Base-by-base conservation (phyloP, 2,888 invertebrate species). In the Diabrotica balteata region DNA sequence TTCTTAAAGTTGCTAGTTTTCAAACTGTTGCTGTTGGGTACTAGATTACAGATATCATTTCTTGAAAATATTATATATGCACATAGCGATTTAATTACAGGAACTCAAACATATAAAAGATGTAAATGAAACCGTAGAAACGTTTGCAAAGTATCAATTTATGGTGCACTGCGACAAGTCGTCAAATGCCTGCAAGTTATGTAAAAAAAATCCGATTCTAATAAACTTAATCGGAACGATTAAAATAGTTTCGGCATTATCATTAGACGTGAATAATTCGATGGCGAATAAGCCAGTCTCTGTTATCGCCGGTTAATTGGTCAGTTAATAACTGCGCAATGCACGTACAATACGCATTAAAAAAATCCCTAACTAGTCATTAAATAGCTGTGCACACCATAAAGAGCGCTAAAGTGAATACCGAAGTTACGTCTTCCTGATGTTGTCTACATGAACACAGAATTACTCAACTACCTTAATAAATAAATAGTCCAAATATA, bases 241-340 rank as follows among this genome's bases (percentile, higher is more conserved):
- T 55, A 57, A 57, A 57, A 57, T 45, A 7, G 17, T 45, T 11
- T 17, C n/a, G 55, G 17, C 43, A 57, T 57, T 11, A 57, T 57
- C 45, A 57, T 57, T 57, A 45, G 45, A 8, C 44, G 10, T 44
- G 45, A 57, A 45, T 57, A 57, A 57, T 57, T 57, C 17, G 43
- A 57, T 57, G 8, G 55, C 55, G 8, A 57, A 45, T 57, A 57
- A 57, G 55, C 55, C 55, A n/a, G 45, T 45, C 45, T 57, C 55
- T 57, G 55, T 57, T 32, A 3, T 57, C 17, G 55, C 45, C 8
- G 49, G 54, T 46, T 63, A 63, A 54, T 63, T 54, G 55, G 55
- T 49, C 55, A 55, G 57, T 63, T 63, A 63, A 57, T 63, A 57
- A 57, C 63, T 63, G 54, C 49, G 55, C 50, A 45, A 63, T 43